Evolutionary conservation across 2,797 vertebrate species (phyloP).

Genomic region (Sebastes flavidus): DNA sequence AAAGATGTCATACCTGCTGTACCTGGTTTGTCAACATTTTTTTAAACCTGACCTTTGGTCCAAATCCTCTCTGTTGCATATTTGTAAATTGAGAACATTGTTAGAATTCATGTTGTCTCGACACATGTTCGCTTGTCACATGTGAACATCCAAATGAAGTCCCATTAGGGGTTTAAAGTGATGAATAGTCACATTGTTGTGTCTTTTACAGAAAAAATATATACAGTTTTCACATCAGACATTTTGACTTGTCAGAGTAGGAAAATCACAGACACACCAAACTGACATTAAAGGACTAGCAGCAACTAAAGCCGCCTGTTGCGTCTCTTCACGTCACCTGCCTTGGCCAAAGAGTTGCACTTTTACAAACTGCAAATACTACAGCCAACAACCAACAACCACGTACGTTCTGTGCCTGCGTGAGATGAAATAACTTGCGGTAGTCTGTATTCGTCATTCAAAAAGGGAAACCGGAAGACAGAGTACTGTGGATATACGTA

Average conservation of each 20-base stretch:
- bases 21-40: neutral
- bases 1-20: neutral
- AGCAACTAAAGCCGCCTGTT: no score
- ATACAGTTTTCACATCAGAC: neutral
- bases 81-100: slow-evolving; percentile 9
- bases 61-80: neutral
- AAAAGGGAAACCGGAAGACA: no score
- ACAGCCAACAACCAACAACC: no score
- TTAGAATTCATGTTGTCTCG: neutral
- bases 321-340: no score
- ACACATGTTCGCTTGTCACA: neutral
- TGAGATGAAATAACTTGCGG: no score
- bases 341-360: no score
- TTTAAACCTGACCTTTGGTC: neutral
- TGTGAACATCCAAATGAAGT: neutral
- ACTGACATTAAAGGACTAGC: no score
- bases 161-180: neutral
- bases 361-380: no score
- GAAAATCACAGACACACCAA: neutral
- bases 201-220: neutral
- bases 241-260: neutral
- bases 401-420: no score
- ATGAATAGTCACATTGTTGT: neutral
- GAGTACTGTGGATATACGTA: no score
- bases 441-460: no score